Conservation (phyloP, 2,888 invertebrate species). For the Parasteatoda lunata region DNA sequence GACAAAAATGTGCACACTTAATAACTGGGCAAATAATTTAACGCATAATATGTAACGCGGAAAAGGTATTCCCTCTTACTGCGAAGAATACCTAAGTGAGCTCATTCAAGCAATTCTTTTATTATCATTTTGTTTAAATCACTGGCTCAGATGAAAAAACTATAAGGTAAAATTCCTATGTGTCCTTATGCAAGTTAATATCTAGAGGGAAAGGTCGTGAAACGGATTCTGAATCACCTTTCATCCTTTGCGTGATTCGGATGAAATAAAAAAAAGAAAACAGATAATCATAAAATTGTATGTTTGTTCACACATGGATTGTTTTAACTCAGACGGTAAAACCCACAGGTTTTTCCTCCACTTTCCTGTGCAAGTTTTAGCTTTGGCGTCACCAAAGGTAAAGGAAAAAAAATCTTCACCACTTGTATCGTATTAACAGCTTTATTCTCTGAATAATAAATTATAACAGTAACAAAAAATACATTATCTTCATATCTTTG, state of each 20-base stretch:
- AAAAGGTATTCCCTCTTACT: no score
- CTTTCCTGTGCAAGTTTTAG: not conserved
- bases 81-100: not conserved
- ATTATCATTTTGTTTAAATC: no score
- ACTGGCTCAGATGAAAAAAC: no score
- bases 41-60: no score
- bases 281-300: slow-evolving; percentile 5
- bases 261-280: not conserved
- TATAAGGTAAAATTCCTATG: no score
- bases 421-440: not conserved
- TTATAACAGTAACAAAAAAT: not conserved
- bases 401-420: not conserved
- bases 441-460: not conserved
- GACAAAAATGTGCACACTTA: no score
- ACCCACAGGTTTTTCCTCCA: slow-evolving; percentile 2
- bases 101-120: not conserved
- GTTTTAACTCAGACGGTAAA: not conserved
- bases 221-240: slow-evolving; percentile 5
- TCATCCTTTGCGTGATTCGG: slow-evolving; percentile 16
- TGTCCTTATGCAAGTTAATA: no score
- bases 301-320: slow-evolving; percentile 17
- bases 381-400: not conserved
- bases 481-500: no score
- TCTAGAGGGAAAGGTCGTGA: slow-evolving; percentile 7
- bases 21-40: no score